Percentiles rank a stretch among this genome's conserved stretches.
These are phyloP conservation scores for Poeciliopsis occidentalis DNA, from an alignment of 2,113 vertebrate genomes.

Conservation along the genomic window DNA sequence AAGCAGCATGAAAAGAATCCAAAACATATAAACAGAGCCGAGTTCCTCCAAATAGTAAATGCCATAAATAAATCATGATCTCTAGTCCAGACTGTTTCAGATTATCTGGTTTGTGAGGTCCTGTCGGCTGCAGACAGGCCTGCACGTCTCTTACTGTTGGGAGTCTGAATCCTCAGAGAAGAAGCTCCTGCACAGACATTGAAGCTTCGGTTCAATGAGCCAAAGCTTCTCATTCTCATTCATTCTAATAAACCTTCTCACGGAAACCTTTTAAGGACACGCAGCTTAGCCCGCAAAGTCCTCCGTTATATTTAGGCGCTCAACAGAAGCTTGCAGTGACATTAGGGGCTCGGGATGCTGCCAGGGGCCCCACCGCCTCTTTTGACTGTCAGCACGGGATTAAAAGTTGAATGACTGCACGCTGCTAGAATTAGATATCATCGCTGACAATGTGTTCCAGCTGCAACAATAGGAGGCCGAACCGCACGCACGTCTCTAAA, in stretches of 20 bases:
- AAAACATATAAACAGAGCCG: background rate
- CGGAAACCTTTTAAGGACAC: background rate
- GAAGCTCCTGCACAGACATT: background rate
- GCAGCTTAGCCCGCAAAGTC: background rate
- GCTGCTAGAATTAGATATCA: conserved; percentile 19
- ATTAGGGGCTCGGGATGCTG: background rate
- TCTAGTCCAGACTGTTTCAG: background rate
- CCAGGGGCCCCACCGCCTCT: background rate
- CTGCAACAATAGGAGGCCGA: background rate
- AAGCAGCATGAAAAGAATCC: background rate
- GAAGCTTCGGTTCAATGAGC: background rate
- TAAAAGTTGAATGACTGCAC: conserved; percentile 1
- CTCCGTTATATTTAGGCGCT: background rate
- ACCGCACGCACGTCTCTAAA: background rate
- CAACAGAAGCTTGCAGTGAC: conserved; percentile 6
- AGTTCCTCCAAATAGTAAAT: no score
- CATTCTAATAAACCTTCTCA: background rate
- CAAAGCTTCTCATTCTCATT: background rate
- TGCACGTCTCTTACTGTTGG: background rate
- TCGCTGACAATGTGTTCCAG: background rate
- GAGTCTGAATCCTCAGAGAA: background rate
- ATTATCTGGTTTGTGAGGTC: background rate
- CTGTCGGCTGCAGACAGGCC: background rate
- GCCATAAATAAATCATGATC: no score
- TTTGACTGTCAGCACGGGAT: conserved; percentile 3